Evolutionary conservation across 2,888 invertebrate genomes (phyloP), one percentile per base, ranked within the genome.

Genomic region (Itoplectis maculator): DNA sequence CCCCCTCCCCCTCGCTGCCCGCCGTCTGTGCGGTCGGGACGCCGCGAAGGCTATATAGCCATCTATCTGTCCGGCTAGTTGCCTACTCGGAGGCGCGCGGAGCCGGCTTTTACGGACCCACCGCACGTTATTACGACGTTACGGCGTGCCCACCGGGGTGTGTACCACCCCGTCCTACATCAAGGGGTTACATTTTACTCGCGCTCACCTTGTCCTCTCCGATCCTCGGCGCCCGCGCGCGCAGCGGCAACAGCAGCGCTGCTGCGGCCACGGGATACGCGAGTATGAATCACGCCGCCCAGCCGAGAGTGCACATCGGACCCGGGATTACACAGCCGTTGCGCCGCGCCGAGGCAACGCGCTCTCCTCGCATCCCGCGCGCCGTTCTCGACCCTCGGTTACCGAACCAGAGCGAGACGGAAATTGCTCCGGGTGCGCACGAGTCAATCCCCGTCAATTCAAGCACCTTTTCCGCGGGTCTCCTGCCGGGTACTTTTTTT

Each of bases 291-390:
- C 73, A 77, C 68, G 20, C 47, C 63, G 77, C 45, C 42, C 23
- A 37, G 69, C 51, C 37, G 81, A 77, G 68, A 81, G 81, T 77
- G 77, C 77, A 77, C 81, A 69, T 77, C 73, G 77, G 77, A n/a
- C n/a, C 77, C 81, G 54, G 77, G 81, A 81, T 81, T 81, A 81
- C 73, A 61, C 42, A 73, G 77, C 45, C 73, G 40, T 0, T 0
- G 66, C 68, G 77, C 47, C 29, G 29, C 29, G 29, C n/a, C 29
- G 68, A 47, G 63, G 72, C 68, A 61, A 68, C 61, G 61, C 65
- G 37, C 45, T 4, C 23, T 23, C 11, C 4, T 13, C 11, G 23
- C 54, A n/a, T n/a, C n/a, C n/a, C n/a, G n/a, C 13, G 20, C 23
- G 63, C 51, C 51, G 42, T 69, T n/a, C 45, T 45, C 69, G 29